These are phyloP conservation scores for Eulemur albifrons DNA, from an alignment of 2,797 vertebrate species.

Conservation along the genomic window DNA sequence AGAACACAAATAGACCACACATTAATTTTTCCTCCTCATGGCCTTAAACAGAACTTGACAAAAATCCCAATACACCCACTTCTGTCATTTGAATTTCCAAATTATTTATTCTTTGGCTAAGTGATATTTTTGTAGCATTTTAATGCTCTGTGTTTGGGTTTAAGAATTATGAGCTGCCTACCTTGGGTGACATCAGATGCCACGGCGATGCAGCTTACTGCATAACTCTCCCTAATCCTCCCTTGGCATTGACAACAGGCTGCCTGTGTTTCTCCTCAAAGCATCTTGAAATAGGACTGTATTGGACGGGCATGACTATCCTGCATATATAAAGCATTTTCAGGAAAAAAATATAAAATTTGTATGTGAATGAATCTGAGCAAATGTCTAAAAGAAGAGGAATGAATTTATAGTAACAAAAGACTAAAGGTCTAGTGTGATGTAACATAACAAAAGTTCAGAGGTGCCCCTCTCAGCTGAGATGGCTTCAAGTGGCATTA, in stretches of 20 bases:
- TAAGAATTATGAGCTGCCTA: not conserved
- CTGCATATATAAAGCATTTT: not conserved
- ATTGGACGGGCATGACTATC: not conserved
- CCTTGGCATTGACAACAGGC: not conserved
- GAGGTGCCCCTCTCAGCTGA: not conserved
- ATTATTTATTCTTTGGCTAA: not conserved
- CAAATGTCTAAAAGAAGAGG: not conserved
- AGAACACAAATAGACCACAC: not conserved
- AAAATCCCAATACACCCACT: not conserved
- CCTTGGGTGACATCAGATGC: too few species aligned
- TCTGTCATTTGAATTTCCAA: slow-evolving; percentile 9
- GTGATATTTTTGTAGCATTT: not conserved
- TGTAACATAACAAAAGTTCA: not conserved
- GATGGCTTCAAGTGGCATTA: not conserved
- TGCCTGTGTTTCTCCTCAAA: not conserved
- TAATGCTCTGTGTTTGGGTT: not conserved
- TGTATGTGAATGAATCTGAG: not conserved
- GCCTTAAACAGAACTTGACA: not conserved
- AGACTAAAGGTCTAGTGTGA: not conserved
- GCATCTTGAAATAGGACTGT: not conserved
- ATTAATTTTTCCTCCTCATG: not conserved
- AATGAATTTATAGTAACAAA: not conserved
- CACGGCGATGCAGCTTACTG: accelerated
- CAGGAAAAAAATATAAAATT: not conserved
- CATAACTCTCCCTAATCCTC: too few species aligned